These are phyloP conservation scores for Scatophagus argus DNA, from an alignment of 2,113 vertebrate genomes.

Conservation along the genomic window DNA sequence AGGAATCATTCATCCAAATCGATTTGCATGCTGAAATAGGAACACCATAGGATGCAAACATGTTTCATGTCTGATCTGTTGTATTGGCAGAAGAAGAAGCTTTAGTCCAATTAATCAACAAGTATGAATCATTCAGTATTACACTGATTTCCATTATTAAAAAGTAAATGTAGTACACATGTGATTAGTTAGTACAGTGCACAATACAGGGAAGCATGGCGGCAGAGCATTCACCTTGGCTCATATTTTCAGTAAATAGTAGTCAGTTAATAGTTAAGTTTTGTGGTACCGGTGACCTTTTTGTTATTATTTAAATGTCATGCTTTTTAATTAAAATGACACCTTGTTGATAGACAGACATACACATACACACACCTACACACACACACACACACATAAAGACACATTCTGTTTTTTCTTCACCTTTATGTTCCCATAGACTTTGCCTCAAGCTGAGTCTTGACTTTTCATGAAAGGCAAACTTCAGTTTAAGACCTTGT, in stretches of 20 bases:
- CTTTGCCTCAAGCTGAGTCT: background rate
- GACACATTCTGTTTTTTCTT: background rate
- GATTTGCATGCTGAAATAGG: slow-evolving; percentile 11
- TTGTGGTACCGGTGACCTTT: background rate
- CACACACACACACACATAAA: background rate
- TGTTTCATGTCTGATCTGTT: slow-evolving; percentile 1
- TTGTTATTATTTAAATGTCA: background rate
- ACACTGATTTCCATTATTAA: background rate
- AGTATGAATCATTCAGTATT: background rate
- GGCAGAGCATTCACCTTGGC: background rate
- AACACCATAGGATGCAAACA: background rate
- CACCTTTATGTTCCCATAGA: background rate
- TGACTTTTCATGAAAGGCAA: background rate
- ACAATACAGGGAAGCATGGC: background rate
- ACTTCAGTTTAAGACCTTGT: background rate
- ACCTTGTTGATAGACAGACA: slow-evolving; percentile 16
- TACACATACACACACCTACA: background rate
- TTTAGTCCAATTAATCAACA: background rate
- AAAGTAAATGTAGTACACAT: background rate
- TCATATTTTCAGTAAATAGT: background rate
- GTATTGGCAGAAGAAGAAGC: background rate
- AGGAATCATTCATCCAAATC: slow-evolving; percentile 34
- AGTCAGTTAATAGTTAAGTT: background rate
- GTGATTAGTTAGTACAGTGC: background rate
- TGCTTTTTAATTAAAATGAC: slow-evolving; percentile 11